Percentiles rank a stretch among this genome's conserved stretches.
Conservation (phyloP, 2,888 invertebrate genomes). For the Pseudeuparius sepicola region DNA sequence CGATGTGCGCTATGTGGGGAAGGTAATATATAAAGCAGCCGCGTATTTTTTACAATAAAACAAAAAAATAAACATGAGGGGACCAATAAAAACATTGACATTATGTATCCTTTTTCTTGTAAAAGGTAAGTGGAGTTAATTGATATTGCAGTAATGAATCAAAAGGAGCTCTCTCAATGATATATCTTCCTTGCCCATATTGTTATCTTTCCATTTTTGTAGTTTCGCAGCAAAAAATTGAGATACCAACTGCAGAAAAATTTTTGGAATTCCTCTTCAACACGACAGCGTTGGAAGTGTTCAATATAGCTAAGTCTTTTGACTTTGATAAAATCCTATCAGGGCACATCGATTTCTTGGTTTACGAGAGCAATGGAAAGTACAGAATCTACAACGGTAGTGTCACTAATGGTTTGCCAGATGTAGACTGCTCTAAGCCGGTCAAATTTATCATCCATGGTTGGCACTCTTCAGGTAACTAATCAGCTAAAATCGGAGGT, state of each 20-base stretch:
- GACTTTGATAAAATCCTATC: slow-evolving; percentile 18
- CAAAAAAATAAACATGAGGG: too few relatives aligned
- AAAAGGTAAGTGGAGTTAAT: too few relatives aligned
- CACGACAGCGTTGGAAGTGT: slow-evolving; percentile 16
- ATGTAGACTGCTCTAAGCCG: slow-evolving; percentile 18
- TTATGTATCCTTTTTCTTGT: too few relatives aligned
- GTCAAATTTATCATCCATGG: slow-evolving; percentile 25
- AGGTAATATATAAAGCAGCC: too few relatives aligned
- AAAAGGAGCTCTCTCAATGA: too few relatives aligned
- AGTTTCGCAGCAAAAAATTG: too few relatives aligned
- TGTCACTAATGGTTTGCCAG: slow-evolving; percentile 1
- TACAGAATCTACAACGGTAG: slow-evolving; percentile 10
- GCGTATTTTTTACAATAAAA: too few relatives aligned
- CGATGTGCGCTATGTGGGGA: too few relatives aligned
- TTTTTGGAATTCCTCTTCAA: slow-evolving; percentile 20
- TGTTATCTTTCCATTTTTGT: too few relatives aligned
- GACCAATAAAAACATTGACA: too few relatives aligned
- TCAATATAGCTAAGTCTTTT: slow-evolving; percentile 18
- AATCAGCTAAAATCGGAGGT: not conserved
- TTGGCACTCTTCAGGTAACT: slow-evolving; percentile 22
- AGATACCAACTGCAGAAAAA: slow-evolving; percentile 14
- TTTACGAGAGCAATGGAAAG: slow-evolving; percentile 14
- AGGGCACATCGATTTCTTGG: slow-evolving; percentile 17
- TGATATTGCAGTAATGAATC: too few relatives aligned
- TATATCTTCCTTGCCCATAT: too few relatives aligned